Conservation (phyloP, 2,113 vertebrate species). For the Amphiprion ocellaris region DNA sequence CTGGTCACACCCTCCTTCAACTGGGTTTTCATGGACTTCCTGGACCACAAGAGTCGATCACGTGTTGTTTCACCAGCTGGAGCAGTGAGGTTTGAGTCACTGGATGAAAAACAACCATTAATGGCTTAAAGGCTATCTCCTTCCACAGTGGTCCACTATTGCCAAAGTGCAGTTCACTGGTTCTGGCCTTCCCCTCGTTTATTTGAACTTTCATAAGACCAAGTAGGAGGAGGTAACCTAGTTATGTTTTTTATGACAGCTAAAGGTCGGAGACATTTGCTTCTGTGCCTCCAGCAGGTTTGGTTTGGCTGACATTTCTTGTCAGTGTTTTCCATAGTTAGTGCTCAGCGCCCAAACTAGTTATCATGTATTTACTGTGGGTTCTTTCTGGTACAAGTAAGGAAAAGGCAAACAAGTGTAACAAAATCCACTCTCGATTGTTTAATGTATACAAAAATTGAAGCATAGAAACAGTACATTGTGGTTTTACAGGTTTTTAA, state of each 20-base stretch:
- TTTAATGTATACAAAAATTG: no score
- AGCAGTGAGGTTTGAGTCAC: not conserved
- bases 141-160: conserved; percentile 42
- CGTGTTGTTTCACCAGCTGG: not conserved
- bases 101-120: conserved; percentile 13
- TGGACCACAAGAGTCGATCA: no score
- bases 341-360: not conserved
- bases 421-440: not conserved
- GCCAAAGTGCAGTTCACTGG: conserved; percentile 17
- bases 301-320: not conserved
- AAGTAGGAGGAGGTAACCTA: conserved; percentile 5
- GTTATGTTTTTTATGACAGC: conserved; percentile 14
- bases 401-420: not conserved
- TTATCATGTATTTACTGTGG: not conserved
- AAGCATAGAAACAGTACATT: no score
- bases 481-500: no score
- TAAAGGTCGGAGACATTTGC: not conserved
- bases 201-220: conserved; percentile 17
- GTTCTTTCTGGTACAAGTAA: not conserved
- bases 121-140: conserved; percentile 57
- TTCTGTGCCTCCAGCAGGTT: not conserved
- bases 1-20: not conserved
- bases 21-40: not conserved
- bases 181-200: conserved; percentile 25
- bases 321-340: not conserved